phyloP scores from a whole-genome alignment of 2,113 vertebrate species.

The Notarius lentiginosus region DNA sequence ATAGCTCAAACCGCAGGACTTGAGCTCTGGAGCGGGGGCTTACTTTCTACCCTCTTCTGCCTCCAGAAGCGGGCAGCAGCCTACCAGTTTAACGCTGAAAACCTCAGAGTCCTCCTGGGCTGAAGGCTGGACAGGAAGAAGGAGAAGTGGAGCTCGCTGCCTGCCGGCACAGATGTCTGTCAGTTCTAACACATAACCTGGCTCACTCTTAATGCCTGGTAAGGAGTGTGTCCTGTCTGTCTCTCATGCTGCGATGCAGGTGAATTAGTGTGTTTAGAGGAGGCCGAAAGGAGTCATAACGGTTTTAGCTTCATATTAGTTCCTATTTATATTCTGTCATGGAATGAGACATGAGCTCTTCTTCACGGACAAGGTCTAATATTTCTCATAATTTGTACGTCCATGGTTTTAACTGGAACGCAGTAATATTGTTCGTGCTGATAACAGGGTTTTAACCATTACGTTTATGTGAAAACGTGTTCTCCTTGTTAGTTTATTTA shows the following conservation, averaged over 20 bases:
- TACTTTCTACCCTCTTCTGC: conserved; percentile 64
- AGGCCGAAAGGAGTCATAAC: neutral
- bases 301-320: neutral
- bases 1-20: conserved; percentile 73
- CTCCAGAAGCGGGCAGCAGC: conserved; percentile 63
- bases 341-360: neutral
- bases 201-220: conserved; percentile 59
- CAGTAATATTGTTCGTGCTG: neutral
- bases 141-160: conserved; percentile 63
- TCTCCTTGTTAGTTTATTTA: neutral
- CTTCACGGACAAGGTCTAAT: neutral
- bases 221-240: conserved; percentile 60
- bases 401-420: neutral
- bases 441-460: neutral
- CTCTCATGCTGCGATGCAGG: neutral
- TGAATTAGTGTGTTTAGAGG: neutral
- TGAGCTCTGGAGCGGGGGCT: conserved; percentile 60
- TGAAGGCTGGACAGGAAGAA: conserved; percentile 45
- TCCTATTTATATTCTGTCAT: neutral
- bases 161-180: conserved; percentile 52
- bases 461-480: neutral
- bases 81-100: conserved; percentile 63
- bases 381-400: neutral
- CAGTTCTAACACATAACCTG: conserved; percentile 42
- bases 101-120: conserved; percentile 51